Base-by-base conservation (phyloP, 2,113 vertebrate species). In the Sinocyclocheilus maitianheensis region DNA sequence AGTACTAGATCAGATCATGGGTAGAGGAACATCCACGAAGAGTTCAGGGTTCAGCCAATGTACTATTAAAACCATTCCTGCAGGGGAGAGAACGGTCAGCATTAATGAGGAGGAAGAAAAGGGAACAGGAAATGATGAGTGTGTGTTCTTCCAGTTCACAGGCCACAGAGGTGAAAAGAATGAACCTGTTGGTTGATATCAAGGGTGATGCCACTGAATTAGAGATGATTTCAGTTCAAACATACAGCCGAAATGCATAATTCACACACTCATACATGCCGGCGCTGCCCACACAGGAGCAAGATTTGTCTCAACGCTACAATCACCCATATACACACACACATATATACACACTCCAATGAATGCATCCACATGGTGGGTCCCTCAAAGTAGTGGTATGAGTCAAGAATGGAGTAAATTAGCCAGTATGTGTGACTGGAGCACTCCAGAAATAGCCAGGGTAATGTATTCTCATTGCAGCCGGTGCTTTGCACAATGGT, bases 391-490 rank as follows among this genome's bases (percentile, higher is more conserved):
- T 91, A 89, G 87, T 86, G 88, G 90, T 93, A 92, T 93, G 93
- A 94, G 94, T 93, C 93, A 91, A 93, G 94, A 93, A 91, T 93
- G 91, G 93, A 93, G 94, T 92, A 92, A 93, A 94, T 94, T 93
- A 93, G 92, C 93, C 92, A 92, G 91, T 89, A 89, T 89, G 91
- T 94, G 92, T 93, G 93, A 93, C 82, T 91, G 87, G 92, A 89
- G 90, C 92, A 90, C 92, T 94, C 94, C 91, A 94, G 93, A 94
- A 95, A 95, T 94, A 94, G 94, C 91, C 91, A 90, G 91, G 91
- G 91, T 95, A 95, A 95, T 95, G 92, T 94, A 94, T 94, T 94
- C 93, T 93, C 91, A 92, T 91, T 53, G 85, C 37, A 67, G 86
- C 76, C 55, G 65, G 69, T 89, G 91, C 92, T 93, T 93, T 91